A percentile compares a stretch with the other conserved stretches of the same genome.
phyloP scores from a whole-genome alignment of 1,140 invertebrate species.

The Aphis gossypii region DNA sequence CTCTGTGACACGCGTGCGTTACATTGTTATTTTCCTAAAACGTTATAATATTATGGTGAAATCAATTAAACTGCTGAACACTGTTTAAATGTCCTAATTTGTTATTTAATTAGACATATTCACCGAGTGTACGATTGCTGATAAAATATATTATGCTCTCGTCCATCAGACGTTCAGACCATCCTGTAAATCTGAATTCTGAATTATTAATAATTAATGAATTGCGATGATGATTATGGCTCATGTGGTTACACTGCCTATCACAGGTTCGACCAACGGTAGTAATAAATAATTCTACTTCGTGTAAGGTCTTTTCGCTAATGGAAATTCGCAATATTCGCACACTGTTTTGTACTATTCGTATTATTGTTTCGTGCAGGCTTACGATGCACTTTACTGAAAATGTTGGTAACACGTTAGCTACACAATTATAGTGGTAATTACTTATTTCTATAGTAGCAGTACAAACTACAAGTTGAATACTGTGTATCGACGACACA shows the following conservation, averaged over 20 bases:
- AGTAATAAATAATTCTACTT: background rate
- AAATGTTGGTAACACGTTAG: background rate
- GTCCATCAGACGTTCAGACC: background rate
- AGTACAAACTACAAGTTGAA: too few relatives aligned
- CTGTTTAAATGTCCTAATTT: background rate
- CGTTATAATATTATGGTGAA: background rate
- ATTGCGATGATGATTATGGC: background rate
- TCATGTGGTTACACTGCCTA: background rate
- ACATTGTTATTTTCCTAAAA: background rate
- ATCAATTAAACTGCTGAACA: background rate
- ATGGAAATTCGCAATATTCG: background rate
- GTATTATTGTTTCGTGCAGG: background rate
- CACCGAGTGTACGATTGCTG: background rate
- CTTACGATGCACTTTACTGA: background rate
- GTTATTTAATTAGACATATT: background rate
- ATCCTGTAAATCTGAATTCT: background rate
- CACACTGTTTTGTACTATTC: too few relatives aligned
- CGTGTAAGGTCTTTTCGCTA: too few relatives aligned
- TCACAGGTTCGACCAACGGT: background rate
- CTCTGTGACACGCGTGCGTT: background rate
- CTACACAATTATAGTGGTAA: too few relatives aligned
- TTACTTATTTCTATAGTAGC: too few relatives aligned
- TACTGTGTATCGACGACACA: too few relatives aligned
- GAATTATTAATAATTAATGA: conserved; percentile 19
- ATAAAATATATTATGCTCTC: background rate